A percentile compares a stretch with the other conserved stretches of the same genome.
These are phyloP conservation scores for Drosophila gunungcola DNA, from an alignment of 1,140 invertebrate species.

Conservation along the genomic window DNA sequence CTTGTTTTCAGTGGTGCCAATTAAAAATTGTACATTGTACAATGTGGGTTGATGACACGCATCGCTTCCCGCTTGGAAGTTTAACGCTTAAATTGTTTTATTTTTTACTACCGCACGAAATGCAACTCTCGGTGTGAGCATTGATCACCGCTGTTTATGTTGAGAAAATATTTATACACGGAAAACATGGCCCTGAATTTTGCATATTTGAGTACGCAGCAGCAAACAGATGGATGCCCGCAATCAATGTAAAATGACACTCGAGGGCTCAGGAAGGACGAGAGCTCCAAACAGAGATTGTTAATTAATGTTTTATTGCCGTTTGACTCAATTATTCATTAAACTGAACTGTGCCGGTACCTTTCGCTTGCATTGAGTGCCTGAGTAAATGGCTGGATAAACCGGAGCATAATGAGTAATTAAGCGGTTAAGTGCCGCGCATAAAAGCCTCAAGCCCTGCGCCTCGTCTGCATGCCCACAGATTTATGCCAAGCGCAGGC, in stretches of 20 bases:
- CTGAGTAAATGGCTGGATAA: conserved; percentile 49
- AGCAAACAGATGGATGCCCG: conserved; percentile 16
- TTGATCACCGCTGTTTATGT: conserved; percentile 23
- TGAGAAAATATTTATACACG: conserved; percentile 31
- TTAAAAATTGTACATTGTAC: conserved; percentile 12
- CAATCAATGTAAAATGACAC: conserved; percentile 36
- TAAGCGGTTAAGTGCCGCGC: conserved; percentile 45
- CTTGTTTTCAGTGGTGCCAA: not conserved
- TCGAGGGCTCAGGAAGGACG: not conserved
- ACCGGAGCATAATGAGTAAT: conserved; percentile 44
- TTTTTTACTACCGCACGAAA: conserved; percentile 4
- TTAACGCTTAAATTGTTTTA: not conserved
- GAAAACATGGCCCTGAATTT: conserved; percentile 27
- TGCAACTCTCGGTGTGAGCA: not conserved
- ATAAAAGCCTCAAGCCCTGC: conserved; percentile 31
- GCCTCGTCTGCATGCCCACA: conserved; percentile 7
- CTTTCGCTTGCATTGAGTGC: conserved; percentile 33
- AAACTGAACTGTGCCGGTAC: conserved; percentile 41
- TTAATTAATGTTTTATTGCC: conserved; percentile 53
- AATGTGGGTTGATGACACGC: conserved; percentile 3
- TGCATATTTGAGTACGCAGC: conserved; percentile 22
- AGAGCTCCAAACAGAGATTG: conserved; percentile 19
- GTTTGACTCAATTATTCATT: conserved; percentile 42
- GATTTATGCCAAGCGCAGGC: conserved; percentile 49
- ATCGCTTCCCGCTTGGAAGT: conserved; percentile 1